Evolutionary conservation across 2,888 invertebrate genomes (phyloP).

Genomic region (Troglohyphantes excavatus): DNA sequence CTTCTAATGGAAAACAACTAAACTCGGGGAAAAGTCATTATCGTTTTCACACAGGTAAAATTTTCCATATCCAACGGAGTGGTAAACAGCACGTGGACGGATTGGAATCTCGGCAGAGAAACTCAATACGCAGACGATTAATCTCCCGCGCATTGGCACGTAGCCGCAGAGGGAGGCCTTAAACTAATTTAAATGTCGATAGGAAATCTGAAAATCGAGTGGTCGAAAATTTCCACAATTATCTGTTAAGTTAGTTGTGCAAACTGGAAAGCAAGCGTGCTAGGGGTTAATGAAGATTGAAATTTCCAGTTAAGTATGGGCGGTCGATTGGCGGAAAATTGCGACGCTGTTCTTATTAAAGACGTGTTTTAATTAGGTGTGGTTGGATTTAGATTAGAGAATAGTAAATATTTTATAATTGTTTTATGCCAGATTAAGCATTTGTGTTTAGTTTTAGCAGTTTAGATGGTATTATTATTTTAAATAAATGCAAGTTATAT

Average conservation of each 20-base stretch:
- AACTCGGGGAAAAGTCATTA: constrained; percentile 32
- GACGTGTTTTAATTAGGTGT: no score
- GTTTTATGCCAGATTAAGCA: no score
- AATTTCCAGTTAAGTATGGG: not conserved
- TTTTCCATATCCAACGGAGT: not conserved
- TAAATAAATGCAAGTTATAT: no score
- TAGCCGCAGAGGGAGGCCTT: not conserved
- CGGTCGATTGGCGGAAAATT: no score
- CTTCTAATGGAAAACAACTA: constrained; percentile 36
- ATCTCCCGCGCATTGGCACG: not conserved
- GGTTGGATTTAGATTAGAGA: no score
- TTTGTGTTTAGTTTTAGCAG: no score
- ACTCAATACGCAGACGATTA: not conserved
- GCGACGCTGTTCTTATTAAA: no score
- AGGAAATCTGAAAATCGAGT: not conserved
- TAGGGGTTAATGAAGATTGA: no score
- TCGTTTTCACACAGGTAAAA: constrained; percentile 25
- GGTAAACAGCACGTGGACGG: not conserved
- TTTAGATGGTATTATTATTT: no score
- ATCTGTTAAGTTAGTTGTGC: not conserved
- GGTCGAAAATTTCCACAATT: constrained; percentile 25
- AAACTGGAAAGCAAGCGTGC: not conserved
- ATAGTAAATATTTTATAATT: no score
- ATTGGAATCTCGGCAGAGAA: not conserved
- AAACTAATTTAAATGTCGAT: constrained; percentile 45